Base-by-base conservation (phyloP, 2,888 invertebrate species). In the Cataglyphis livida region DNA sequence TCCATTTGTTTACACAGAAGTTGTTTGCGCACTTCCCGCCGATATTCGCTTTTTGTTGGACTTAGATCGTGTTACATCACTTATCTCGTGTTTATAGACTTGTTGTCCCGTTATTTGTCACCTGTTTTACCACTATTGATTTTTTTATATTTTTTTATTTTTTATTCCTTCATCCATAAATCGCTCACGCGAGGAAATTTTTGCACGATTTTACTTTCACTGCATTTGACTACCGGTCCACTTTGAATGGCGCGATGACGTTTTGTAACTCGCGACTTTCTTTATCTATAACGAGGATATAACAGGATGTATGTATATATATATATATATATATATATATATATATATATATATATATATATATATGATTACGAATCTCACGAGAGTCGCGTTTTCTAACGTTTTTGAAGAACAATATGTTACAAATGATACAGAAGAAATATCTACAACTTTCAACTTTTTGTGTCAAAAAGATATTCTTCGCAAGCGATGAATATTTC, bases 31-130 rank as follows among this genome's bases (percentile, higher is more conserved):
- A 38, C 5, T 3, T 15, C 3, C 1, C 41, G 10, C 44, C 5
- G 12, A 6, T 12, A 61, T 35, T 75, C 1, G 38, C 7, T 35
- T 18, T 51, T 70, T 65, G 25, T 21, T 38, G 21, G 41, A n/a
- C 12, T 48, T 78, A 9, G 70, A 70, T 61, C 15, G 28, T 12
- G 3, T 75, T 75, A 64, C 12, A 1, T 2, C 5, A 28, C 28
- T 70, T 78, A 70, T 78, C 41, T 78, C 21, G 21, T 21, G 10
- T 51, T 1, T 66, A 6, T 41, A 68, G 12, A 66, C n/a, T 76
- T 7, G n/a, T 78, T 70, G 57, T 41, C 15, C 68, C 32, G 32
- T 65, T 75, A 54, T 9, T 51, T 64, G 64, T 44, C 21, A 6
- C n/a, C 38, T 18, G 3, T 68, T 76, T 51, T 7, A 6, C n/a